These are phyloP conservation scores for Cantharis rustica DNA, from an alignment of 2,888 invertebrate species.

Conservation along the genomic window DNA sequence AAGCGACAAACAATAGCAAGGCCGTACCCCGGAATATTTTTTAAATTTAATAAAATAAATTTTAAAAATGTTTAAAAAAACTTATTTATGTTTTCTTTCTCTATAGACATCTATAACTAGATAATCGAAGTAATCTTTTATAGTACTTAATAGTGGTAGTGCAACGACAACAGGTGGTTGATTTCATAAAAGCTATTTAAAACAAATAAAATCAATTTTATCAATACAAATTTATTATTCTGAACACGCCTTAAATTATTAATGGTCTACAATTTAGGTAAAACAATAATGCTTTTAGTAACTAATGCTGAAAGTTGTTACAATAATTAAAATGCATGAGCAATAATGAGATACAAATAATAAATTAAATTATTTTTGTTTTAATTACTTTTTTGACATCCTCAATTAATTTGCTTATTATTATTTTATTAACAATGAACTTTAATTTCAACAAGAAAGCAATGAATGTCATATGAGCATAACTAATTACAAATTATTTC, in stretches of 20 bases:
- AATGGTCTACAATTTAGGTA: not conserved
- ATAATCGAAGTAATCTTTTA: not conserved
- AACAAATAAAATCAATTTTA: not conserved
- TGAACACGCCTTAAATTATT: not conserved
- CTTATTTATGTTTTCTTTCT: too few relatives aligned
- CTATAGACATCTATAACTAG: not conserved
- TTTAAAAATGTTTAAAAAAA: too few relatives aligned
- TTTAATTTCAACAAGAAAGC: not conserved
- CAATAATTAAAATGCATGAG: not conserved
- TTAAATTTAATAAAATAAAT: too few relatives aligned
- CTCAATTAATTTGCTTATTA: not conserved
- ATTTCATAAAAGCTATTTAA: not conserved
- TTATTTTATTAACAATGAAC: not conserved
- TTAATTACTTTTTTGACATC: not conserved
- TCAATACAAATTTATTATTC: not conserved
- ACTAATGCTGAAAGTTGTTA: not conserved
- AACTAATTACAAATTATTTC: not conserved
- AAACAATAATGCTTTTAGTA: not conserved
- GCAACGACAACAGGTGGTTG: not conserved
- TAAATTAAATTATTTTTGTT: not conserved
- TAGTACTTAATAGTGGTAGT: not conserved
- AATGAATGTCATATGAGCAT: not conserved
- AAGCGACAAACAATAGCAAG: too few relatives aligned
- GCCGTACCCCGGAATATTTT: too few relatives aligned
- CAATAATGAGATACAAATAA: not conserved